phyloP scores from a whole-genome alignment of 1,140 invertebrate species.

The Aphidius ervi region DNA sequence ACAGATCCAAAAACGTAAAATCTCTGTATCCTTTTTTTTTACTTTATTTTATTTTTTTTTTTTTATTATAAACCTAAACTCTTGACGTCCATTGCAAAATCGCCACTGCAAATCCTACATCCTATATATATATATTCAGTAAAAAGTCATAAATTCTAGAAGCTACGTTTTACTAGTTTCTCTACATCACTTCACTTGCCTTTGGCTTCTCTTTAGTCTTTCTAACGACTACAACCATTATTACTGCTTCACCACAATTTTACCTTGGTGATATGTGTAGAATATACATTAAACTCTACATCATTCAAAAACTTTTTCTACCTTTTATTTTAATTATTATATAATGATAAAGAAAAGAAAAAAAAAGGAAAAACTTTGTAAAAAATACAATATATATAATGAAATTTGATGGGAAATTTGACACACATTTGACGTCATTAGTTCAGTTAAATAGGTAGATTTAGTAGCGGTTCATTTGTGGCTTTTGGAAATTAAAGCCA shows the following conservation, averaged over 20 bases:
- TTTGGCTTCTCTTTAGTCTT: no score
- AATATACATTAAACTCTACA: no score
- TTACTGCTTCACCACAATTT: no score
- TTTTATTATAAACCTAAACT: not conserved
- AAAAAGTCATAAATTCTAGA: no score
- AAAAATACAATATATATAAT: not conserved
- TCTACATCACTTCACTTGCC: no score
- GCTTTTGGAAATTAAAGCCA: not conserved
- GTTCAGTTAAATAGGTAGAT: not conserved
- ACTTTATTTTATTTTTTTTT: not conserved
- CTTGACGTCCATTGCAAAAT: not conserved
- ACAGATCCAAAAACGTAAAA: not conserved
- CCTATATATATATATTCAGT: no score
- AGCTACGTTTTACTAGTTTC: no score
- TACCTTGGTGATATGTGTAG: no score
- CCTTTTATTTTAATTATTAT: no score
- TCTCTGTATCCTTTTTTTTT: not conserved
- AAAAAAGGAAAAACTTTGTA: not conserved
- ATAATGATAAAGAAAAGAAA: no score
- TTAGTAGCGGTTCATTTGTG: conserved; percentile 12
- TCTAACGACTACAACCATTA: no score
- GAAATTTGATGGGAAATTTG: not conserved
- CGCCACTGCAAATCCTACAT: not conserved
- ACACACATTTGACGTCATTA: conserved; percentile 13
- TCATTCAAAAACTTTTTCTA: no score